These are phyloP conservation scores for Rhamnusium bicolor DNA, from an alignment of 2,888 invertebrate species.

Conservation along the genomic window DNA sequence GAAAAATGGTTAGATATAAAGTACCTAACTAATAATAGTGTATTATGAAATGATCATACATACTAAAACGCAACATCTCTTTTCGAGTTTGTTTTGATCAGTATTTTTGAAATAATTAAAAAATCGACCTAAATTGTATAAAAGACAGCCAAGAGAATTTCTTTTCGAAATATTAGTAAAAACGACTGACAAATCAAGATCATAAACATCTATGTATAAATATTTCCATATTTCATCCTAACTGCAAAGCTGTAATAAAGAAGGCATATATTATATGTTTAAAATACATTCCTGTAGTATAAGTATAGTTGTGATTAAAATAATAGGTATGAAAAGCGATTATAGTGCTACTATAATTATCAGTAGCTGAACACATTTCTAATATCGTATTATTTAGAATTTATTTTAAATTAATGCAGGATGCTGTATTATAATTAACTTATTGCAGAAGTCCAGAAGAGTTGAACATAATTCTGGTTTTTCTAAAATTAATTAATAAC, in stretches of 20 bases:
- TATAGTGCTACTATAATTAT: conserved; percentile 32
- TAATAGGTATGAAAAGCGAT: conserved; percentile 18
- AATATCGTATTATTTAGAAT: conserved; percentile 44
- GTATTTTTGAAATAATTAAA: no score
- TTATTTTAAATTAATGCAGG: conserved; percentile 43
- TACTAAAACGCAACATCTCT: no score
- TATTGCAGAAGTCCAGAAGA: background rate
- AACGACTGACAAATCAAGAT: no score
- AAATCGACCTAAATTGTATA: no score
- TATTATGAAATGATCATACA: no score
- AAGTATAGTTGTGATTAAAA: conserved; percentile 25
- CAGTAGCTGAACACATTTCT: conserved; percentile 46
- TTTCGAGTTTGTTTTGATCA: no score
- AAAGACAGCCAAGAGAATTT: no score
- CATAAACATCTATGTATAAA: no score
- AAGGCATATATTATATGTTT: background rate
- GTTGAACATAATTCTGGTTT: background rate
- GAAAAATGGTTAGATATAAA: no score
- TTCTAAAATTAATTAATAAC: conserved; percentile 8
- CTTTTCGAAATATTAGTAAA: no score
- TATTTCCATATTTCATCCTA: background rate
- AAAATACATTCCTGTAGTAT: background rate
- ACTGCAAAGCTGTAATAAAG: background rate
- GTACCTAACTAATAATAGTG: no score
- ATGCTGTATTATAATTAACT: conserved; percentile 36